phyloP scores from a whole-genome alignment of 2,113 vertebrate species.

The Zapus hudsonius region DNA sequence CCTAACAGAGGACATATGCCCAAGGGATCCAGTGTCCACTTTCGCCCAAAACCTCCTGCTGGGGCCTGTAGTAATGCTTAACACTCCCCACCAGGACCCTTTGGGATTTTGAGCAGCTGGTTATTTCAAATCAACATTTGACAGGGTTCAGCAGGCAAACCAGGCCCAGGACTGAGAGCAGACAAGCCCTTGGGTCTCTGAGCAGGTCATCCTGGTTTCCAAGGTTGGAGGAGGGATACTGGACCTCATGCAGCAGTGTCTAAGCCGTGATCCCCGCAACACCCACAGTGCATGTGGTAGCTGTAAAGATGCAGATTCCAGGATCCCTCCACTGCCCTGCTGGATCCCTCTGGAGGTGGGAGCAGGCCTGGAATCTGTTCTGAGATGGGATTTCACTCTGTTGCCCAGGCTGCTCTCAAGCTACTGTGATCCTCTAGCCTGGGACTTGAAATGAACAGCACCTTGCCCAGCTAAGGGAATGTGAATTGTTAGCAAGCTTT shows the following conservation, averaged over 20 bases:
- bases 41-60: conserved; percentile 25
- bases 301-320: not conserved
- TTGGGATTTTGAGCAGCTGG: conserved; percentile 62
- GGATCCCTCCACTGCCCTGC: not conserved
- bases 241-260: not conserved
- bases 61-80: conserved; percentile 59
- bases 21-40: not conserved
- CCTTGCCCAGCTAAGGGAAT: not conserved
- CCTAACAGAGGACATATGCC: accelerated
- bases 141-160: not conserved
- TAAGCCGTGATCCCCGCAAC: not conserved
- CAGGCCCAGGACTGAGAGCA: not conserved
- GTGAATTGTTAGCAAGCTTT: not conserved
- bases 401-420: not conserved
- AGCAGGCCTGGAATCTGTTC: not conserved
- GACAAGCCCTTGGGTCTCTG: conserved; percentile 17
- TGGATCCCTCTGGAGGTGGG: not conserved
- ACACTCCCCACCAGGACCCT: conserved; percentile 74
- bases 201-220: not conserved
- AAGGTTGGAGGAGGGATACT: not conserved
- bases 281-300: not conserved
- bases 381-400: not conserved
- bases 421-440: not conserved
- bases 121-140: conserved; percentile 66
- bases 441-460: no score